Base-by-base conservation (phyloP, 2,797 vertebrate genomes). In the Dromococcyx pavoninus region DNA sequence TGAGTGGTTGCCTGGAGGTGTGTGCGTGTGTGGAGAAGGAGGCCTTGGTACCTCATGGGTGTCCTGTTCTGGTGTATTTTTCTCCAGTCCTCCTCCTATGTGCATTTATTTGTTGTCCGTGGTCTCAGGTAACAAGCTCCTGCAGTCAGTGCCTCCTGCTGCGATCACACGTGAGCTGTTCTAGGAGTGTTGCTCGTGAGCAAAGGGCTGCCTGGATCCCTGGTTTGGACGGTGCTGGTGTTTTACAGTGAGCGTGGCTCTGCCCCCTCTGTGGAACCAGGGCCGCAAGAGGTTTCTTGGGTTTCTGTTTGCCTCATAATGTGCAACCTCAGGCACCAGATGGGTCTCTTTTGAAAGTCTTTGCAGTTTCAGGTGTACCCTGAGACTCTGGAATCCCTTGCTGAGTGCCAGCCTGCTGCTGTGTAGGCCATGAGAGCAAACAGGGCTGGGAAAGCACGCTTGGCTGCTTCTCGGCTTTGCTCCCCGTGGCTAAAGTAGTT, bases 221-320 rank as follows among this genome's bases (percentile, higher is more conserved):
- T 41, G 30, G 9, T 5, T 50, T 53, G 69, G 0, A 17, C 51
- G 24, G 24, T 3, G n/a, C n/a, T n/a, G n/a, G 19, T 56, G 33
- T 54, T 28, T n/a, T 28, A 61, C 24, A 14, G 10, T 17, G 61
- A 28, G 39, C 15, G 15, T 61, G 18, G 39, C n/a, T 61, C 23
- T 16, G n/a, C 46, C 61, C 48, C 28, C 8, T 33, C 48, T 61
- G n/a, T 46, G 56, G 41, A 48, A 48, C 13, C 19, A 56, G 57
- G 30, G 41, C 39, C 33, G 33, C 73, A 61, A 61, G 17, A 12
- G 23, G n/a, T 37, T 44, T 43, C 46, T 23, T 60, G 27, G 9
- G 28, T 32, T 62, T 43, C 64, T 24, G 24, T 78, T 78, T 87
- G 21, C 22, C 43, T 50, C 10, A 1, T 17, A 50, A 10, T 21